phyloP scores from a whole-genome alignment of 2,113 vertebrate genomes.

The Channa argus region DNA sequence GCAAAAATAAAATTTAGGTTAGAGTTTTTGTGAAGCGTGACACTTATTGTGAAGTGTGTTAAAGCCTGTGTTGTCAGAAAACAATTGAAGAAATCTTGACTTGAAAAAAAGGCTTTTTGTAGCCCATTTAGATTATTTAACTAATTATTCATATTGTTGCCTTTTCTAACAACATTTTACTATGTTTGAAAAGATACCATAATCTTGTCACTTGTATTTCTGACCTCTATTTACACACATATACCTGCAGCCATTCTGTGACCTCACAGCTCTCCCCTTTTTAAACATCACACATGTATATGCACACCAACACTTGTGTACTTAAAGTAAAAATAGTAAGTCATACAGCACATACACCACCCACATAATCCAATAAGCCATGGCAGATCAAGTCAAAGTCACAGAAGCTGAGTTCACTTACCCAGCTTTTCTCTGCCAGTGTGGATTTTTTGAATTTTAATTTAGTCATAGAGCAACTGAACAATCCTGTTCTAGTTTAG shows the following conservation, averaged over 20 bases:
- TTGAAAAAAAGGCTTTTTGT: no score
- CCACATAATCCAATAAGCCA: constrained; percentile 61
- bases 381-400: constrained; percentile 39
- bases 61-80: no score
- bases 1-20: no score
- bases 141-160: no score
- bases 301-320: background rate
- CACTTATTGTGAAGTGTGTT: no score
- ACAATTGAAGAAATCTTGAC: no score
- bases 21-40: no score
- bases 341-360: constrained; percentile 11
- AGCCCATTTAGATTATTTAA: no score
- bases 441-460: constrained; percentile 34
- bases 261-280: constrained; percentile 15
- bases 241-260: background rate
- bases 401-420: constrained; percentile 29
- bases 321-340: constrained; percentile 36
- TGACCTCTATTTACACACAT: no score
- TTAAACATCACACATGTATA: constrained; percentile 18
- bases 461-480: background rate
- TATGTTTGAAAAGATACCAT: no score
- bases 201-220: no score
- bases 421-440: constrained; percentile 14
- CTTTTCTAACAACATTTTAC: no score
- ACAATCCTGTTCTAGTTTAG: background rate